Percentiles rank a stretch among this genome's conserved stretches.
Conservation (phyloP, 2,113 vertebrate genomes). For the Merops nubicus region DNA sequence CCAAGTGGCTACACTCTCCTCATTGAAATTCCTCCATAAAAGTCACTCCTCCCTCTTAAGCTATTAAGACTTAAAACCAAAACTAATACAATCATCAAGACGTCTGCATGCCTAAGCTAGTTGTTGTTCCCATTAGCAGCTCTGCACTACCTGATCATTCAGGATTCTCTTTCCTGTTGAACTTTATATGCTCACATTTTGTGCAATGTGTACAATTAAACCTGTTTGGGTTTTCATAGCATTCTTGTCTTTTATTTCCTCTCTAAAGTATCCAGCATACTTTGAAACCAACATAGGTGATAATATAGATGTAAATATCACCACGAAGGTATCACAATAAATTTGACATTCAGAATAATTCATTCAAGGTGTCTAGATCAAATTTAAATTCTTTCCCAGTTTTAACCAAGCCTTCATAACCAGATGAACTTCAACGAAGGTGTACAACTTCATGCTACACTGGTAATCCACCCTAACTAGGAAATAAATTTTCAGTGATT, state of each 20-base stretch:
- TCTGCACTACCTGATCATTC: background rate
- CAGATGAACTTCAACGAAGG: constrained; percentile 60
- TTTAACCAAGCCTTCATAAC: constrained; percentile 43
- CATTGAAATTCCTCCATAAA: background rate
- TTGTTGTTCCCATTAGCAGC: background rate
- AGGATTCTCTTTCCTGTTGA: background rate
- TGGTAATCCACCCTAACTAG: constrained; percentile 62
- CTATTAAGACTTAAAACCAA: background rate
- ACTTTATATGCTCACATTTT: background rate
- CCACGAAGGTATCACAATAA: background rate
- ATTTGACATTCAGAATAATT: background rate
- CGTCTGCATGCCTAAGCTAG: background rate
- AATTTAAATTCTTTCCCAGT: constrained; percentile 49
- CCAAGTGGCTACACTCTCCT: background rate
- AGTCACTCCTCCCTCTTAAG: background rate
- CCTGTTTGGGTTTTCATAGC: background rate
- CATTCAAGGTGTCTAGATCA: constrained; percentile 1
- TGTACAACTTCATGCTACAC: constrained; percentile 33
- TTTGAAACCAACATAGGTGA: background rate
- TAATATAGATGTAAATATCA: background rate
- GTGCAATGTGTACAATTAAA: background rate
- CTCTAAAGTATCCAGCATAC: background rate
- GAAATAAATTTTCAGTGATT: constrained; percentile 74
- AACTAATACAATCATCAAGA: background rate
- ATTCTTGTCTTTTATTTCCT: background rate